phyloP scores from a whole-genome alignment of 2,113 vertebrate species.

The Megalops atlanticus region DNA sequence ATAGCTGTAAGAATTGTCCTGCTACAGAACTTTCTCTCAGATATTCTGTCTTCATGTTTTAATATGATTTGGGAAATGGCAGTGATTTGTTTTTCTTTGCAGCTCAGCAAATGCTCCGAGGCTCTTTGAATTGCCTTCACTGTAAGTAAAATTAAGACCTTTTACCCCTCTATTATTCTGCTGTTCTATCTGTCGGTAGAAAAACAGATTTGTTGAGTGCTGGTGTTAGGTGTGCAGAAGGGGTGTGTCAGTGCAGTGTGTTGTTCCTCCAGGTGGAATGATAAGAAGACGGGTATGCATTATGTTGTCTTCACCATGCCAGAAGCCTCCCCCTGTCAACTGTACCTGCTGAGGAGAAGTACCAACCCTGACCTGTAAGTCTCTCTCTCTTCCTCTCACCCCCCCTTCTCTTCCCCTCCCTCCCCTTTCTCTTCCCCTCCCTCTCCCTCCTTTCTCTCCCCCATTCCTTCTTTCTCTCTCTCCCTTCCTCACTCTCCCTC shows the following conservation, averaged over 20 bases:
- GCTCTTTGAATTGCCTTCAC: slow-evolving; percentile 86
- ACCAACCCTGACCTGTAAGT: slow-evolving; percentile 85
- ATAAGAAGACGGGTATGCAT: slow-evolving; percentile 86
- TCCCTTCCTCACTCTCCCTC: not conserved
- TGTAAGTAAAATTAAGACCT: slow-evolving; percentile 79
- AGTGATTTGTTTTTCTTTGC: too few relatives aligned
- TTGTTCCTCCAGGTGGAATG: slow-evolving; percentile 82
- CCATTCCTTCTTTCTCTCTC: not conserved
- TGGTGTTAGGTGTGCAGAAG: not conserved
- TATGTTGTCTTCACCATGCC: slow-evolving; percentile 90
- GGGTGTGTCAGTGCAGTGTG: slow-evolving; percentile 20
- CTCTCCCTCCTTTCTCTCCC: not conserved
- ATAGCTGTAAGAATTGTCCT: slow-evolving; percentile 6
- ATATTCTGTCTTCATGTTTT: not conserved
- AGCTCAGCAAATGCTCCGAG: slow-evolving; percentile 79
- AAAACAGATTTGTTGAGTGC: too few relatives aligned
- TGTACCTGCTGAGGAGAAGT: slow-evolving; percentile 82
- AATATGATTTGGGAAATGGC: too few relatives aligned
- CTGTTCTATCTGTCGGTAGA: too few relatives aligned
- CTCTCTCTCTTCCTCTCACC: not conserved
- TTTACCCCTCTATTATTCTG: too few relatives aligned
- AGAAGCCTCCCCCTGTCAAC: slow-evolving; percentile 79
- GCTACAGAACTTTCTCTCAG: too few relatives aligned
- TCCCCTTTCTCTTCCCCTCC: not conserved
- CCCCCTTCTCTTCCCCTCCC: not conserved